Base-by-base conservation (phyloP, 2,888 invertebrate species). In the Ischnura elegans region DNA sequence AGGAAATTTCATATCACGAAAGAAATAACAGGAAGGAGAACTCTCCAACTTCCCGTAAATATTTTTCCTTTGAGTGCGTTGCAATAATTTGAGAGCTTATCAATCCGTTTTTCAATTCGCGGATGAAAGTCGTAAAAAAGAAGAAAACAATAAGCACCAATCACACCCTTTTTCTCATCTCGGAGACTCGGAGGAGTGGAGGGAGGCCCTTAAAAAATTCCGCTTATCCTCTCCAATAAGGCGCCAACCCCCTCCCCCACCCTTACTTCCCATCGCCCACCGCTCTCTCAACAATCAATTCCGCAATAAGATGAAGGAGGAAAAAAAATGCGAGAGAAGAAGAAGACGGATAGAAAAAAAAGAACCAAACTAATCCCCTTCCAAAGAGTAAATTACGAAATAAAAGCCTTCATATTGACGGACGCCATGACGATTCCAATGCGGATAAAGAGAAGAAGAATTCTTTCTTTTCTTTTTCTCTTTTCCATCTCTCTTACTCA, bases 371-470 rank as follows among this genome's bases (percentile, higher is more conserved):
- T 76, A 76, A 90, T 90, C 61, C 90, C 29, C 90, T 76, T 90
- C 90, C 90, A 90, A 90, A 90, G 90, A 66, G 90, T 90, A 66
- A 90, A 90, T 90, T 90, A 90, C 90, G 90, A 90, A 90, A 90
- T 90, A 90, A 90, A 90, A 90, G 90, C 90, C 45, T 51, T 66
- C n/a, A 90, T 90, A 61, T 90, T 87, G 87, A 87, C 87, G 87
- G 42, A 55, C 87, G 87, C 87, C 87, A 87, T 87, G 51, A 87
- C 43, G 90, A 42, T 90, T 90, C 51, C 29, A 46, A 86, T 86
- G 86, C 45, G 86, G n/a, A 46, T 43, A 42, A 36, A 85, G 86
- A 43, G 86, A 86, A 45, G 46, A n/a, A 29, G 43, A 43, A 51
- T 51, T 19, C 51, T 43, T 19, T 85, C n/a, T 25, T 25, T 76